These are phyloP conservation scores for Orgyia antiqua DNA, from an alignment of 2,888 invertebrate species.

Conservation along the genomic window DNA sequence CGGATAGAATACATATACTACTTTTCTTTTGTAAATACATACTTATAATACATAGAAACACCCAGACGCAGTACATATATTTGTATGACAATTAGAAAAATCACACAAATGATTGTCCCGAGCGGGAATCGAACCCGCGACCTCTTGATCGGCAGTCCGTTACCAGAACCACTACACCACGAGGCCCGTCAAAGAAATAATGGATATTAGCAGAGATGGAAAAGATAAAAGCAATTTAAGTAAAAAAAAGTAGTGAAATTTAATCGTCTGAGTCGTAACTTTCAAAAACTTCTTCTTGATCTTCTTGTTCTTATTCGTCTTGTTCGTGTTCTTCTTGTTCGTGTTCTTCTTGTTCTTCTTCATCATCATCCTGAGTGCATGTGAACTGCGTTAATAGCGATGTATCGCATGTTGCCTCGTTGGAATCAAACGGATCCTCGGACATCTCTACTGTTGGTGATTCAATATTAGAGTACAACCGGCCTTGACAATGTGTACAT, in stretches of 20 bases:
- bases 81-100: no score
- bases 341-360: neutral
- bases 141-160: no score
- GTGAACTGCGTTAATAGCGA: constrained; percentile 18
- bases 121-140: no score
- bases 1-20: no score
- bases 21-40: no score
- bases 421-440: constrained; percentile 13
- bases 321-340: neutral
- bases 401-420: constrained; percentile 14
- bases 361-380: constrained; percentile 14
- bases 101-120: no score
- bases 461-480: constrained; percentile 12
- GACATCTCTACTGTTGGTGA: constrained; percentile 12
- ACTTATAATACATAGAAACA: no score
- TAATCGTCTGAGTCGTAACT: constrained; percentile 10
- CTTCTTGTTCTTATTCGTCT: no score
- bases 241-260: constrained; percentile 9
- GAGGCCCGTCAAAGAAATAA: no score
- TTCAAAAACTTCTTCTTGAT: neutral
- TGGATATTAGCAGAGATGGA: constrained; percentile 18
- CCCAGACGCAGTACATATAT: no score
- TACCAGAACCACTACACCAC: no score
- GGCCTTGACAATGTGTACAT: constrained; percentile 22
- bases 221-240: constrained; percentile 18